Evolutionary conservation across 92 coral and sea anemone genomes (phyloP).

Genomic region (Blastomussa wellsi): DNA sequence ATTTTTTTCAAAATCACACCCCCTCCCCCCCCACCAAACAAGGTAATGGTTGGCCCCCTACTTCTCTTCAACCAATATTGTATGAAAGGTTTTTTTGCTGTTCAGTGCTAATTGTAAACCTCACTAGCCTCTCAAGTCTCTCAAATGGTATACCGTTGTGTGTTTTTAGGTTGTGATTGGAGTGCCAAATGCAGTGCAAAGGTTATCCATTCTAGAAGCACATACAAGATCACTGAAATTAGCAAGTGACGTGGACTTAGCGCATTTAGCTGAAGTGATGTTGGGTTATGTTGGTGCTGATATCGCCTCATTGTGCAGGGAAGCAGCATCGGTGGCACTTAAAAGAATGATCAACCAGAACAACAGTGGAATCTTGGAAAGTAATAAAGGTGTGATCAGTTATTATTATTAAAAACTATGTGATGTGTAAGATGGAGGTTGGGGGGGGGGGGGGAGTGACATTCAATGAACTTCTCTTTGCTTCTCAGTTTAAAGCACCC

Average conservation of each 20-base stretch:
- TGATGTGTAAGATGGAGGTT: too few relatives aligned
- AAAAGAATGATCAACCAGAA: conserved; percentile 35
- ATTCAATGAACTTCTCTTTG: too few relatives aligned
- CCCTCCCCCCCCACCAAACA: too few relatives aligned
- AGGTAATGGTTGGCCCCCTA: too few relatives aligned
- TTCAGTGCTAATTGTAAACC: neutral
- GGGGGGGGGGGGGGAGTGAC: too few relatives aligned
- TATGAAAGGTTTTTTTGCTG: neutral
- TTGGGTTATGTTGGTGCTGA: conserved; percentile 98
- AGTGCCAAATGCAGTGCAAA: conserved; percentile 75
- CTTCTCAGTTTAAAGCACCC: too few relatives aligned
- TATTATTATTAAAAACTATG: too few relatives aligned
- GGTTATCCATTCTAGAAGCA: conserved; percentile 83
- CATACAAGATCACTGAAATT: conserved; percentile 65
- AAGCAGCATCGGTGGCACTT: conserved; percentile 78
- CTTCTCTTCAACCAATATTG: neutral
- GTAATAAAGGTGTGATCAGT: neutral
- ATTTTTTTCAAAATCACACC: too few relatives aligned
- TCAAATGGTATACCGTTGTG: neutral
- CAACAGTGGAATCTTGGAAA: too few relatives aligned
- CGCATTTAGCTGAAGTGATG: conserved; percentile 75
- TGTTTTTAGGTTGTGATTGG: conserved; percentile 87
- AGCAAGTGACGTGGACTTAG: conserved; percentile 74
- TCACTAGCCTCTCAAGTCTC: too few relatives aligned
- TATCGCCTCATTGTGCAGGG: conserved; percentile 80